Base-by-base conservation (phyloP, 2,797 vertebrate genomes). In the Dipus sagitta region DNA sequence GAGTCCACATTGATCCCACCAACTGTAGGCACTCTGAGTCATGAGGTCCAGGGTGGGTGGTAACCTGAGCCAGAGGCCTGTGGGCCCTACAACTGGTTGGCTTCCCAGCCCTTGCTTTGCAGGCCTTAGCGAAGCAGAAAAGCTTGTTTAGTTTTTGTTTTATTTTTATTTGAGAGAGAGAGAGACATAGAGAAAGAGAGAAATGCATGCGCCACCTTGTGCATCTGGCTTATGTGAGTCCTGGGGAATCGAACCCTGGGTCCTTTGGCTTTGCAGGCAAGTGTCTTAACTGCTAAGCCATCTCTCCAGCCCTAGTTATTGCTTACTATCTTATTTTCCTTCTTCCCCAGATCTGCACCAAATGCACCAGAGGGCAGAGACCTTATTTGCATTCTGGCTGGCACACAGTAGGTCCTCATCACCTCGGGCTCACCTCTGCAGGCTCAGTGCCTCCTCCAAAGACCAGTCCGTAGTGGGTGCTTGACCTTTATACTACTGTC, bases 1-100 rank as follows among this genome's bases (percentile, higher is more conserved):
- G 92, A 93, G 90, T 94, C 85, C 90, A 76, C 77, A n/a, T 1
- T 58, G 75, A 94, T 83, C 15, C 78, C 0, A 12, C 10, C 9
- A 75, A 34, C 12, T 30, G n/a, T 9, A 71, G 71, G 71, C 2
- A 32, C 34, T 52, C 87, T 6, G 42, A 58, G 70, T 93, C 80
- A 75, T 0, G 42, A 28, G 60, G 93, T 21, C 9, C 9, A 30
- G 79, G 82, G 52, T 14, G n/a, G 62, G 62, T 67, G 18, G 72
- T 6, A 70, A 82, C 64, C 62, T 34, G 70, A 75, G 70, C n/a
- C 74, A 38, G 64, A 90, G 34, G 71, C 26, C 65, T 3, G 2
- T 34, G 64, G 70, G 75, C 38, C 34, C 78, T 81, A 90, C 42
- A 42, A 52, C n/a, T 42, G 80, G 18, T 68, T 42, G 80, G 18